Conservation (phyloP, 2,113 vertebrate genomes). For the Oncorhynchus clarkii region DNA sequence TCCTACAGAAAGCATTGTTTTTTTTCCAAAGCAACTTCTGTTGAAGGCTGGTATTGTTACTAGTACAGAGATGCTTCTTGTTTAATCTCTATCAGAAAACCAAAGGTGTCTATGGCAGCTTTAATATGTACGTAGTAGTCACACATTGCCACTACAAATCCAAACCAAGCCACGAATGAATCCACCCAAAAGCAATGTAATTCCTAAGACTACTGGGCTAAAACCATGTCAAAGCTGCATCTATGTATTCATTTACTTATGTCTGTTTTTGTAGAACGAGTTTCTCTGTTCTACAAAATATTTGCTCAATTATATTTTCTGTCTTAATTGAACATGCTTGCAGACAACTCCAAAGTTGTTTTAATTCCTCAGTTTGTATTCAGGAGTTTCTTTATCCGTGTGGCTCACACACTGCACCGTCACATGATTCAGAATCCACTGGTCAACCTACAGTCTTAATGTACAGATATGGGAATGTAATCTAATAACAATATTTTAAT, state of each 20-base stretch:
- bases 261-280: too few relatives aligned
- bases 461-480: slow-evolving; percentile 85
- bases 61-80: too few relatives aligned
- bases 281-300: too few relatives aligned
- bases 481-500: slow-evolving; percentile 89
- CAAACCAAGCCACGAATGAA: background rate
- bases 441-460: slow-evolving; percentile 86
- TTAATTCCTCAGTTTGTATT: background rate
- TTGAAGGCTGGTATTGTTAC: background rate
- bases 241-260: background rate
- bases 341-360: too few relatives aligned
- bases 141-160: background rate
- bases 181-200: background rate
- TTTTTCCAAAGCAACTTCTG: background rate
- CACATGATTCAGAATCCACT: slow-evolving; percentile 75
- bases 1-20: background rate
- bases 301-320: too few relatives aligned
- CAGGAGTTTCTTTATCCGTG: slow-evolving; percentile 34
- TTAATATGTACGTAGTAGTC: too few relatives aligned
- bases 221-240: too few relatives aligned
- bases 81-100: too few relatives aligned
- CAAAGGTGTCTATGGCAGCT: too few relatives aligned
- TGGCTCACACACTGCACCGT: slow-evolving; percentile 51
- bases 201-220: too few relatives aligned
- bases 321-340: too few relatives aligned